Evolutionary conservation across 2,113 vertebrate species (phyloP), one percentile per base, ranked within the genome.

Genomic region (Hippoglossus stenolepis): DNA sequence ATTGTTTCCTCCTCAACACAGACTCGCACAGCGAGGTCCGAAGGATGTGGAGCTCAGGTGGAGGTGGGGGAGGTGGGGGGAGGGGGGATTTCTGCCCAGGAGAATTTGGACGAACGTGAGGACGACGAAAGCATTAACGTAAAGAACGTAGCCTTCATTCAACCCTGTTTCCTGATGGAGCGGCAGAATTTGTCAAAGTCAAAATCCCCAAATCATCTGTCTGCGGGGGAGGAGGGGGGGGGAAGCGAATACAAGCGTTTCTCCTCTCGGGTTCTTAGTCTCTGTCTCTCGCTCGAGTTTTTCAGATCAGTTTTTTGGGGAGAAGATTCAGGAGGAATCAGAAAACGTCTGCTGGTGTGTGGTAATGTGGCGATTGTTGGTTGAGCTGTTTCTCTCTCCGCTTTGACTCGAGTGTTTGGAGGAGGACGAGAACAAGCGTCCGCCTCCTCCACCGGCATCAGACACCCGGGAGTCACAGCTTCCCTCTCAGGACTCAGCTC

Each of bases 131-230:
- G 78, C 85, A n/a, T 80, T 56, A 38, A 76, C 64, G 14, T 68
- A 45, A 64, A 45, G 74, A 87, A 75, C 40, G 3, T 23, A 2
- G 77, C 88, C 88, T 88, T 91, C 70, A 64, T 89, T 85, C 75
- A 84, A 91, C 90, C 90, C 91, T 90, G 88, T 91, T 90, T 91
- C 76, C 86, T 91, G 56, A 66, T 31, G 75, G 68, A 77, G 77
- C 59, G 69, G 82, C 79, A 91, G 75, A 84, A 85, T 76, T 84
- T 80, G 67, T 87, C 80, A 75, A 64, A 71, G 72, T 73, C 67
- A 73, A 77, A 76, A 67, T 43, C 63, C 56, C 53, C 35, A 84
- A 78, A 75, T 72, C 74, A 51, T 45, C 75, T 74, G 49, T 75
- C 63, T 70, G 75, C 9, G 5, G 17, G 21, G 17, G 38, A 20